Percentiles rank a stretch among this genome's conserved stretches.
phyloP scores from a whole-genome alignment of 2,888 invertebrate species.

The Acronicta aceris region DNA sequence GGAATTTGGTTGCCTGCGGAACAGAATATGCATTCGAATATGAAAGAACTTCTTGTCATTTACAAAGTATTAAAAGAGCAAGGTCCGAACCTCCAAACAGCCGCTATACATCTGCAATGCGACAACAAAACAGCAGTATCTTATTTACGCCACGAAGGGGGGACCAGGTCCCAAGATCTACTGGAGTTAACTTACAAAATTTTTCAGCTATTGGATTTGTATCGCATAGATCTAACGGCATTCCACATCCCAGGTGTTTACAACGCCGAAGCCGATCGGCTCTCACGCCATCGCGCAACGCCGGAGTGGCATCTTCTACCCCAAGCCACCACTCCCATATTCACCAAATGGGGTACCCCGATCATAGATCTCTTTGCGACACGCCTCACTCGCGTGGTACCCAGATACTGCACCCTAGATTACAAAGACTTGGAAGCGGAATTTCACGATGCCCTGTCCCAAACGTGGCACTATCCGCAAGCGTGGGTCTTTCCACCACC shows the following conservation, averaged over 20 bases:
- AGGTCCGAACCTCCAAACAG: neutral
- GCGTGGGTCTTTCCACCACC: neutral
- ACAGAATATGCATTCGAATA: neutral
- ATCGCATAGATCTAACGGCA: neutral
- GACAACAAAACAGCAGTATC: neutral
- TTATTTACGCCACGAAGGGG: neutral
- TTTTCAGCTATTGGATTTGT: neutral
- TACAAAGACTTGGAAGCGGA: neutral
- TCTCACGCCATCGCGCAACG: neutral
- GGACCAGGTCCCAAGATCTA: neutral
- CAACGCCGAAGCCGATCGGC: neutral
- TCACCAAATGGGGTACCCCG: neutral
- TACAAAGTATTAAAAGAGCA: neutral
- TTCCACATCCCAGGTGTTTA: neutral
- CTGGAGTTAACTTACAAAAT: neutral
- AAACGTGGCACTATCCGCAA: neutral
- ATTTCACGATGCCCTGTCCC: neutral
- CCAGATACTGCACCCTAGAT: neutral
- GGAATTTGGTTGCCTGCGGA: neutral
- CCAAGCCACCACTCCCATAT: neutral
- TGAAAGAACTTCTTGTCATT: neutral
- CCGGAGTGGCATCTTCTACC: neutral
- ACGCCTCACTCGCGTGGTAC: neutral
- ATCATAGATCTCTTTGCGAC: neutral
- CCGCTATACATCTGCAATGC: neutral